These are phyloP conservation scores for Gymnodraco acuticeps DNA, from an alignment of 2,797 vertebrate genomes.

Conservation along the genomic window DNA sequence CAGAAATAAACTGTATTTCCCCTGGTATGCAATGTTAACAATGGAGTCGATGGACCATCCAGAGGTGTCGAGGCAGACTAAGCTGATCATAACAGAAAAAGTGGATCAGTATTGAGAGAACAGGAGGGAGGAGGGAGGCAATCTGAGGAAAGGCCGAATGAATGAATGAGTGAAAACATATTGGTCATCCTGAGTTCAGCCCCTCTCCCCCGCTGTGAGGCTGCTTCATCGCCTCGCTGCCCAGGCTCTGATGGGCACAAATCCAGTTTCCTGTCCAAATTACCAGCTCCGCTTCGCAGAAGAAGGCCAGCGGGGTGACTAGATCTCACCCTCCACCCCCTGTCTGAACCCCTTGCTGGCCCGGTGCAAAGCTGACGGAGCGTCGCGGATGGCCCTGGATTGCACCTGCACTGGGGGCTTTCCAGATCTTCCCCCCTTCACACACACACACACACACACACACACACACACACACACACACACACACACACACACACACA, in stretches of 20 bases:
- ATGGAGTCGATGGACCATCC: slow-evolving; percentile 58
- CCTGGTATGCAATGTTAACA: slow-evolving; percentile 50
- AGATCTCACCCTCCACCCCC: slow-evolving; percentile 57
- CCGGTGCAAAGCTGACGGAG: slow-evolving; percentile 78
- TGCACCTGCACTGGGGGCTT: slow-evolving; percentile 80
- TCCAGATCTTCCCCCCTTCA: slow-evolving; percentile 39
- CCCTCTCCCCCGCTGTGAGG: slow-evolving; percentile 56
- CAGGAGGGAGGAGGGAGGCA: background rate
- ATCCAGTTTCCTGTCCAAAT: slow-evolving; percentile 84
- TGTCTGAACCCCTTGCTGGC: slow-evolving; percentile 68
- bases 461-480: slow-evolving; percentile 26
- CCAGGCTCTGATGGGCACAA: slow-evolving; percentile 66
- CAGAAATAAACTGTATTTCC: slow-evolving; percentile 22
- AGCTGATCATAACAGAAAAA: slow-evolving; percentile 66
- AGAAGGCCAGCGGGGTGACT: slow-evolving; percentile 76
- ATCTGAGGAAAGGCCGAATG: slow-evolving; percentile 39
- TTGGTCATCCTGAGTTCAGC: slow-evolving; percentile 77
- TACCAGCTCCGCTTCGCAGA: slow-evolving; percentile 73
- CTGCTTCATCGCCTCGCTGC: slow-evolving; percentile 68
- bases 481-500: no score
- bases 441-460: slow-evolving; percentile 21
- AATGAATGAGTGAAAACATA: slow-evolving; percentile 65
- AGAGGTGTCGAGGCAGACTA: slow-evolving; percentile 45
- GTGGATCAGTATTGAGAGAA: slow-evolving; percentile 49
- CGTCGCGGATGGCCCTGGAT: slow-evolving; percentile 83